A percentile compares a stretch with the other conserved stretches of the same genome.
phyloP scores from a whole-genome alignment of 2,113 vertebrate genomes.

The Nannobrachium achirus region DNA sequence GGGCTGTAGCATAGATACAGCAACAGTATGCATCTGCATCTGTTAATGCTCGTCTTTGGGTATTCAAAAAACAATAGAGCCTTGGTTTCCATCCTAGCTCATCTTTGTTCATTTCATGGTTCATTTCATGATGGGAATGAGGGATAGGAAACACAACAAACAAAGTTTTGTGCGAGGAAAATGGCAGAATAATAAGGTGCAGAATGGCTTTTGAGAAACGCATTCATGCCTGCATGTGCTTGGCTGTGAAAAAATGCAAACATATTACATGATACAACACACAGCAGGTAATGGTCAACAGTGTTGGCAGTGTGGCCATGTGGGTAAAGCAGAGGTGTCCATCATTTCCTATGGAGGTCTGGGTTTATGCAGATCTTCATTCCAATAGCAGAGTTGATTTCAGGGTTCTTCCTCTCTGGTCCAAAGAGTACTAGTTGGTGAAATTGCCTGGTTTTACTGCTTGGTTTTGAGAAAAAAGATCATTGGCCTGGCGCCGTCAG shows the following conservation, averaged over 20 bases:
- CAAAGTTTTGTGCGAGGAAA: slow-evolving; percentile 12
- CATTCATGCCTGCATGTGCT: slow-evolving; percentile 31
- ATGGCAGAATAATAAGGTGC: slow-evolving; percentile 24
- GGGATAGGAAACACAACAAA: neutral
- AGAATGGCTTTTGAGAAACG: slow-evolving; percentile 21
- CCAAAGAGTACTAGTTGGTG: too few relatives aligned
- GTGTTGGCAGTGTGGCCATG: neutral
- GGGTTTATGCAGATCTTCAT: too few relatives aligned
- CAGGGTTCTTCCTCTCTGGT: too few relatives aligned
- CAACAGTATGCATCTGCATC: slow-evolving; percentile 25
- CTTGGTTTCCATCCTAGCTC: slow-evolving; percentile 14
- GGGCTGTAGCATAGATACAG: too few relatives aligned
- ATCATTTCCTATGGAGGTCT: too few relatives aligned
- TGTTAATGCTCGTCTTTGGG: slow-evolving; percentile 41
- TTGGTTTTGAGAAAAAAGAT: too few relatives aligned
- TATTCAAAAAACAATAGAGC: slow-evolving; percentile 13
- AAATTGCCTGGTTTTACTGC: too few relatives aligned
- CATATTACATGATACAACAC: slow-evolving; percentile 39
- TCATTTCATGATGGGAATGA: neutral
- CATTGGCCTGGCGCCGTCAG: too few relatives aligned
- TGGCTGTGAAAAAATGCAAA: slow-evolving; percentile 26
- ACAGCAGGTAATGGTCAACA: slow-evolving; percentile 16
- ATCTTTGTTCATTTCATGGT: slow-evolving; percentile 10
- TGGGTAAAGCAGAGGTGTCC: too few relatives aligned
- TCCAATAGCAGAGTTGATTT: too few relatives aligned